These are phyloP conservation scores for Colletes collaris DNA, from an alignment of 2,888 invertebrate species.

Conservation along the genomic window DNA sequence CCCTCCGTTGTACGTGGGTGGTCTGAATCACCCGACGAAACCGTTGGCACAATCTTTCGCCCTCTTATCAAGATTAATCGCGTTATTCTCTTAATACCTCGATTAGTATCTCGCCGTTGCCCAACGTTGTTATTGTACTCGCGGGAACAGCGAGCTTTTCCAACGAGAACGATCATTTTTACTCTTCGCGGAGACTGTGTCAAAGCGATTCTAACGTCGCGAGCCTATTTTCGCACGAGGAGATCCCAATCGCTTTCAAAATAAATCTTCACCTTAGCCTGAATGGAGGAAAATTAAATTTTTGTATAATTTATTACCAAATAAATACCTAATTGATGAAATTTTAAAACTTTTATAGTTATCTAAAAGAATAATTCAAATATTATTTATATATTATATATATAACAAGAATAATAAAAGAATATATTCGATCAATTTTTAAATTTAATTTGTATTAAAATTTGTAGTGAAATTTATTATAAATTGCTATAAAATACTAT, in stretches of 20 bases:
- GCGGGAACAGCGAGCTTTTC: conserved; percentile 27
- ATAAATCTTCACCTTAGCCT: conserved; percentile 8
- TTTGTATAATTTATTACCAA: too few species aligned
- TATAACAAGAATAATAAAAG: too few species aligned
- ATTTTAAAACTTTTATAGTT: background rate
- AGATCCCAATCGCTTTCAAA: conserved; percentile 5
- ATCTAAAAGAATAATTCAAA: too few species aligned
- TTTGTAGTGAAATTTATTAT: too few species aligned
- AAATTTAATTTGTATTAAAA: too few species aligned
- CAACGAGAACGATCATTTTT: conserved; percentile 29
- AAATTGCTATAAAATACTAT: too few species aligned
- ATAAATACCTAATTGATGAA: too few species aligned
- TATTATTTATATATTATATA: too few species aligned
- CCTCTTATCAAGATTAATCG: conserved; percentile 59
- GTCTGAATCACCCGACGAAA: conserved; percentile 54
- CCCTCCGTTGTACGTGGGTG: conserved; percentile 47
- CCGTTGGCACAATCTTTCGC: conserved; percentile 35
- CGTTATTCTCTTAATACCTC: conserved; percentile 47
- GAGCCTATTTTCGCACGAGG: conserved; percentile 1
- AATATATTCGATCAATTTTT: too few species aligned
- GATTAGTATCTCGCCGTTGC: conserved; percentile 55
- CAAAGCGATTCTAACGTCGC: conserved; percentile 8
- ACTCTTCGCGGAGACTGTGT: conserved; percentile 11
- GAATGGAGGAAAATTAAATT: too few species aligned
- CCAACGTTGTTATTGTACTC: conserved; percentile 52